Evolutionary conservation across 1,140 invertebrate species (phyloP).

Genomic region (Aculops lycopersici): DNA sequence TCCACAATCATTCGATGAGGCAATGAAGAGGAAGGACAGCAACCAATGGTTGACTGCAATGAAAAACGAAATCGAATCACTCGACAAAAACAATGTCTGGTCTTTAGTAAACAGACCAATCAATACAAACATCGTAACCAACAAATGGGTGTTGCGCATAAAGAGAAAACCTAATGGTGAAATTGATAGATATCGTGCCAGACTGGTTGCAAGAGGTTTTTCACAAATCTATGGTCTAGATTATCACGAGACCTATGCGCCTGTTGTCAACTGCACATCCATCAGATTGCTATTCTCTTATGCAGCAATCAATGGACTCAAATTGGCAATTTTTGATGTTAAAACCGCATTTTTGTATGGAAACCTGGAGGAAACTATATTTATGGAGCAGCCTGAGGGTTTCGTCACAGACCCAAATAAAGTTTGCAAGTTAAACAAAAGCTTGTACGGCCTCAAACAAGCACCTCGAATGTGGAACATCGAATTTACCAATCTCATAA

Average conservation of each 20-base stretch:
- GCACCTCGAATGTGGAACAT: no score
- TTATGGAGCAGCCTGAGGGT: slow-evolving; percentile 16
- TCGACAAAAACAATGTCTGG: slow-evolving; percentile 15
- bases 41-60: slow-evolving; percentile 15
- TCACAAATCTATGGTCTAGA: slow-evolving; percentile 15
- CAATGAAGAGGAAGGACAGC: slow-evolving; percentile 11
- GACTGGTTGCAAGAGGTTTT: slow-evolving; percentile 16
- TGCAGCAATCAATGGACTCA: slow-evolving; percentile 1
- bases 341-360: slow-evolving; percentile 17
- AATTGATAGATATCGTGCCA: slow-evolving; percentile 13
- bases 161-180: slow-evolving; percentile 13
- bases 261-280: slow-evolving; percentile 1
- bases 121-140: slow-evolving; percentile 11
- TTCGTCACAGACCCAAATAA: no score
- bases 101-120: slow-evolving; percentile 11
- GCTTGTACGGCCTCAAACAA: no score
- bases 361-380: slow-evolving; percentile 16
- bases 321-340: slow-evolving; percentile 11
- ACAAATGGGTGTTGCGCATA: slow-evolving; percentile 15
- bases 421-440: no score
- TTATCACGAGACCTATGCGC: slow-evolving; percentile 16
- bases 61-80: slow-evolving; percentile 14
- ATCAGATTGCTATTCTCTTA: background rate
- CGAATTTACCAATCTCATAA: slow-evolving; percentile 7
- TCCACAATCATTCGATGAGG: slow-evolving; percentile 12